Base-by-base conservation (phyloP, 2,797 vertebrate species). In the Crocidura indochinensis region DNA sequence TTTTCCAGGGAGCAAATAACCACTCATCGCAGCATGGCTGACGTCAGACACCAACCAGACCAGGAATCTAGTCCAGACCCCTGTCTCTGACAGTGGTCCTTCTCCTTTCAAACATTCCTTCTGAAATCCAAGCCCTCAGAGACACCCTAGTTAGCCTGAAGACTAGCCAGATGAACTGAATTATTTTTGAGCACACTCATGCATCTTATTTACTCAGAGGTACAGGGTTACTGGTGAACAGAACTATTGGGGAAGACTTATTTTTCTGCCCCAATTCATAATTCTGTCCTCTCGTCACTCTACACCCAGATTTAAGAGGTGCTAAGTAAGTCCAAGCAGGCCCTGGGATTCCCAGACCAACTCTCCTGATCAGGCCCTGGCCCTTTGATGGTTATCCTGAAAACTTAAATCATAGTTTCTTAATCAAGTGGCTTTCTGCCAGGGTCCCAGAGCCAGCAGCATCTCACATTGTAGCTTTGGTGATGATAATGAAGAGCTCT, bases 221-320 rank as follows among this genome's bases (percentile, higher is more conserved):
- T 17, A 76, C 49, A 87, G 19, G 68, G 81, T 93, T 91, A 69
- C 94, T 78, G 60, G n/a, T 71, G 60, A 71, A 85, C n/a, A 90
- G 75, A 87, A 94, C 68, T 79, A 92, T n/a, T 84, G 46, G 64
- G 68, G 91, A 73, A 91, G 74, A 90, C 47, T 93, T 68, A 26
- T 80, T 93, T 93, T 93, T 82, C 78, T 6, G 91, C 31, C 78
- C 31, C 64, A 72, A 83, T 89, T 94, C 82, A 92, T 87, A 92
- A 92, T 89, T 92, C 85, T 92, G 83, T 79, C 92, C 90, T 27
- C 79, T 89, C 2, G 2, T 78, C 82, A 87, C 68, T 91, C 87
- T 76, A 73, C 72, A 68, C 46, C 64, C 67, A 83, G 81, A 94
- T 80, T 91, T 82, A 90, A 93, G 82, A 92, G n/a, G 75, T 89